phyloP scores from a whole-genome alignment of 2,113 vertebrate species.

The Bufo gargarizans region DNA sequence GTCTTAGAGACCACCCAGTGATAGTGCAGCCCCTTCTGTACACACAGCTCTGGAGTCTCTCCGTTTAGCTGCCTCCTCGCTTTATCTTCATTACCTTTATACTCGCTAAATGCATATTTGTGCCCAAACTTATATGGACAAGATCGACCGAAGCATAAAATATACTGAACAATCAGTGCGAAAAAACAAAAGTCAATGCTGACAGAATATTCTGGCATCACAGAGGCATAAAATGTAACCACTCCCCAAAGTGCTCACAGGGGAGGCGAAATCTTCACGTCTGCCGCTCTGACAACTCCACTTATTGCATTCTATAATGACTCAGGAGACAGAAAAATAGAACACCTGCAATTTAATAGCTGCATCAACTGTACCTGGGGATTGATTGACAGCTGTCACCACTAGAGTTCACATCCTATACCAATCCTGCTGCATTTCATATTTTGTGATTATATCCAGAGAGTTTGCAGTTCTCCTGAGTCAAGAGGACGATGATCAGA shows the following conservation, averaged over 20 bases:
- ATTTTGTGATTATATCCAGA: background rate
- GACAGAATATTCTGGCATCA: background rate
- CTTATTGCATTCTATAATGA: slow-evolving; percentile 13
- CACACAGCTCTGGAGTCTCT: background rate
- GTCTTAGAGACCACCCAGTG: background rate
- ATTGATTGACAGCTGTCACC: background rate
- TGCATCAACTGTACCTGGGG: background rate
- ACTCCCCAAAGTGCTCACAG: slow-evolving; percentile 17
- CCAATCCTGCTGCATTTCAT: background rate
- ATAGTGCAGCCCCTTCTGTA: background rate
- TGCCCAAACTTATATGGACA: background rate
- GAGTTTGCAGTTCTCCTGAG: no score
- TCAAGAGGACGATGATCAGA: background rate
- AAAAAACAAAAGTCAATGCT: background rate
- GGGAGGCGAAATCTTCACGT: background rate
- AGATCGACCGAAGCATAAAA: background rate
- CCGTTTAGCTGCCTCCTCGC: background rate
- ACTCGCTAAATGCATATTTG: background rate
- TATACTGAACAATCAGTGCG: background rate
- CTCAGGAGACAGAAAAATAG: background rate
- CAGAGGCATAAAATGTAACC: background rate
- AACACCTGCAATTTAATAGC: background rate
- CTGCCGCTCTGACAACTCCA: background rate
- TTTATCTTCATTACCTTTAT: background rate
- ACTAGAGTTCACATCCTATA: background rate